Conservation (phyloP, 1,140 invertebrate species). For the Atta colombica region DNA sequence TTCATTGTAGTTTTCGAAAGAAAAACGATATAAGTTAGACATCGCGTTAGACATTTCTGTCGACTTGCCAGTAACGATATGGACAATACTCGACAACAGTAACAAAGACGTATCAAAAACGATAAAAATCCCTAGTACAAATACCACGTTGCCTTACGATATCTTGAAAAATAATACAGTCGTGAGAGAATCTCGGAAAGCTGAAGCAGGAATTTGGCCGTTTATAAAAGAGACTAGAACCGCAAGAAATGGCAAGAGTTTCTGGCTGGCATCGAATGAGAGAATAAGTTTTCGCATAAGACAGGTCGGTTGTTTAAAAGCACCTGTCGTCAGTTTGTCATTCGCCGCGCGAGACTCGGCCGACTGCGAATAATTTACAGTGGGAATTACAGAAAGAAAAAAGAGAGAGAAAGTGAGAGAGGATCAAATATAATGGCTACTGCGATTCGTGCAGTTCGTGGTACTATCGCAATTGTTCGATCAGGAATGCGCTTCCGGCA, state of each 20-base stretch:
- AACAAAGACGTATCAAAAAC: slow-evolving; percentile 26
- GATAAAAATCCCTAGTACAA: slow-evolving; percentile 5
- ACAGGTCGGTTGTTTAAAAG: slow-evolving; percentile 28
- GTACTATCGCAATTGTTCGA: slow-evolving; percentile 16
- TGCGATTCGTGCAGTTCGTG: slow-evolving; percentile 15
- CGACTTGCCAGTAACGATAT: neutral
- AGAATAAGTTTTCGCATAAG: slow-evolving; percentile 16
- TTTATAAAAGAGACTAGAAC: neutral
- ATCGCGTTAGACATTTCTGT: neutral
- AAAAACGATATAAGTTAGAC: slow-evolving; percentile 4
- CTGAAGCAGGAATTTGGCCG: neutral
- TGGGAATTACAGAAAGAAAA: neutral
- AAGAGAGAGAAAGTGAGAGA: neutral
- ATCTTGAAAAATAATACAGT: slow-evolving; percentile 38
- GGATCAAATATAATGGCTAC: slow-evolving; percentile 48
- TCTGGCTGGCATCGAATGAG: slow-evolving; percentile 35
- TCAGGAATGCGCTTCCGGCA: slow-evolving; percentile 31
- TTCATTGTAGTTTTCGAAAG: neutral
- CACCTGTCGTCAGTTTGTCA: slow-evolving; percentile 75
- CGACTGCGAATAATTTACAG: slow-evolving; percentile 68
- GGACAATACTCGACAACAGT: no score
- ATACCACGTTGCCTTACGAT: neutral
- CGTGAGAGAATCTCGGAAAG: neutral
- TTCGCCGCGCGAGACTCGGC: slow-evolving; percentile 51
- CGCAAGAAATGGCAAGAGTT: slow-evolving; percentile 17